These are phyloP conservation scores for Antedon mediterranea DNA, from an alignment of 53 echinoderm and acorn worm species.

Conservation along the genomic window DNA sequence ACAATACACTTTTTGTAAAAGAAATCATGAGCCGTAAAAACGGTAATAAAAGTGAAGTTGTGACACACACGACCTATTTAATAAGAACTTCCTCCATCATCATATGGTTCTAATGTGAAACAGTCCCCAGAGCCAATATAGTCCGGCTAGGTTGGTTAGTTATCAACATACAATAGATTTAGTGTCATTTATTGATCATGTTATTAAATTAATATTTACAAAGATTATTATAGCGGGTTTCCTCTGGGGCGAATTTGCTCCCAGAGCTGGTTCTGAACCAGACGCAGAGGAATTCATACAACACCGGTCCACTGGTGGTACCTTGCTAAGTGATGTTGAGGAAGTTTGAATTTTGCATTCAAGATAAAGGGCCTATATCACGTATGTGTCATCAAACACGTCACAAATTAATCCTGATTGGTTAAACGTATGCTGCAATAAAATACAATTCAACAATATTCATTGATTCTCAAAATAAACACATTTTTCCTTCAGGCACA, in stretches of 20 bases:
- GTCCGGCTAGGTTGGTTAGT: background rate
- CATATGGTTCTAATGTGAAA: background rate
- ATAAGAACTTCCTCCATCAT: background rate
- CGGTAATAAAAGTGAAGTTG: background rate
- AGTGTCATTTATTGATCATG: background rate
- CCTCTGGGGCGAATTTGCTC: background rate
- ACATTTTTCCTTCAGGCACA: too few species aligned
- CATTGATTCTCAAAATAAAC: too few species aligned
- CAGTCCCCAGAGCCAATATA: background rate
- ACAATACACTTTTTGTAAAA: too few species aligned
- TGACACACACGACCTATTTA: background rate
- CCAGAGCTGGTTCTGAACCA: background rate
- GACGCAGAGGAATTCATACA: background rate
- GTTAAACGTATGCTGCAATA: too few species aligned
- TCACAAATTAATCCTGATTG: too few species aligned
- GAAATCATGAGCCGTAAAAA: background rate
- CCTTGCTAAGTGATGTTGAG: too few species aligned
- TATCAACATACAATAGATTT: background rate
- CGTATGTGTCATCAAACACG: too few species aligned
- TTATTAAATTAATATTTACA: background rate
- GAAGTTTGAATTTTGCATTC: too few species aligned
- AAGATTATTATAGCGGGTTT: background rate
- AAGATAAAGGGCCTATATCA: too few species aligned
- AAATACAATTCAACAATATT: too few species aligned
- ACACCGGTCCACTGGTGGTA: too few species aligned